Base-by-base conservation (phyloP, 2,888 invertebrate species). In the Electrophaes corylata region DNA sequence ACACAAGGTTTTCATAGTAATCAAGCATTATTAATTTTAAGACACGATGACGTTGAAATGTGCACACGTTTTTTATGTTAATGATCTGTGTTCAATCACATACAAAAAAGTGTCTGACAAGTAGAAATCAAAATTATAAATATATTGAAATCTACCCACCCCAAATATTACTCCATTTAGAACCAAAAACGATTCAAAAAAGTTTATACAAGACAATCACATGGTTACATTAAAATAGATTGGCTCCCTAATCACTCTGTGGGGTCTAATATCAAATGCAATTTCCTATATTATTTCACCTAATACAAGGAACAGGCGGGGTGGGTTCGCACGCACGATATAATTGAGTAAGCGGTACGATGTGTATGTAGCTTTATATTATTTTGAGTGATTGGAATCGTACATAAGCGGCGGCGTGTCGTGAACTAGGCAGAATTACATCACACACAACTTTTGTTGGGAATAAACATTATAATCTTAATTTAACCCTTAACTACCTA, bases 221-320 rank as follows among this genome's bases (percentile, higher is more conserved):
- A 63, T 47, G 60, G 62, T 50, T 64, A 71, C 77, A 75, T 78
- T 78, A 81, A 77, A 81, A 78, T 81, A 78, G 72, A 81, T 80
- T 78, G 78, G 70, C 41, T 71, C 67, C 68, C 72, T 78, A 78
- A 80, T 79, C 71, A 75, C 63, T 59, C 57, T 63, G 67, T 67
- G 71, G 75, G 75, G 70, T 66, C 67, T 70, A 67, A 72, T 73
- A 77, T 70, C 67, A 70, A 71, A 77, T 76, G 78, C 76, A 79
- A 81, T 81, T 81, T 80, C 73, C 78, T 76, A 76, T 80, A 79
- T 77, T 79, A 74, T 76, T 75, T 72, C 69, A 73, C 73, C 68
- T 70, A 73, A 71, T 73, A 70, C 70, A 75, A 72, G 73, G 60
- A 62, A 66, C 70, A 64, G 77, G 78, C 74, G 75, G 77, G 77